Evolutionary conservation across 2,113 vertebrate genomes (phyloP).

Genomic region (Dendrocopos noguchii): DNA sequence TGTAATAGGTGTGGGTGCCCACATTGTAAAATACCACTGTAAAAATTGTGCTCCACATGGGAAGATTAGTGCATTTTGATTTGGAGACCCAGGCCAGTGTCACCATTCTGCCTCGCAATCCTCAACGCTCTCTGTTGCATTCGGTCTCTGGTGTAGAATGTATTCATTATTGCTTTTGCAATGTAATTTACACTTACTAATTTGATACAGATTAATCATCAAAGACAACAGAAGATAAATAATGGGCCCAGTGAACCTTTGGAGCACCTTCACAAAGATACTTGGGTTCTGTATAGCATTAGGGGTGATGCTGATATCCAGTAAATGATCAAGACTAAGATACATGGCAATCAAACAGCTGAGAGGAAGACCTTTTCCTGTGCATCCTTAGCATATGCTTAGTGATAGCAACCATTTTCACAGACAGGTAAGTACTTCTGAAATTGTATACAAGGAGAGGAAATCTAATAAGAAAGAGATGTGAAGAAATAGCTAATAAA

Average conservation of each 20-base stretch:
- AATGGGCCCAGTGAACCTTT: background rate
- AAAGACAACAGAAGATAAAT: slow-evolving; percentile 29
- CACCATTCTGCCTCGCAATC: background rate
- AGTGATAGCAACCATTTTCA: background rate
- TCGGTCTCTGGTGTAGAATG: background rate
- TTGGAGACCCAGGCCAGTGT: background rate
- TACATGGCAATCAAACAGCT: background rate
- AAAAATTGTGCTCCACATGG: background rate
- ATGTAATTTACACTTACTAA: background rate
- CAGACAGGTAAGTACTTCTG: background rate
- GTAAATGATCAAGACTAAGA: background rate
- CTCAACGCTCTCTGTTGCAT: background rate
- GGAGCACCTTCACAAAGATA: background rate
- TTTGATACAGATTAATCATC: slow-evolving; percentile 30
- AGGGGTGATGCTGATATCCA: background rate
- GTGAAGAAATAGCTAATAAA: background rate
- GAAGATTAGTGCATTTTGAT: background rate
- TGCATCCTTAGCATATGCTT: background rate
- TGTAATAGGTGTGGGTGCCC: background rate
- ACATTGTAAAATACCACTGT: background rate
- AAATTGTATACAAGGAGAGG: background rate
- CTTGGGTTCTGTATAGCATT: background rate
- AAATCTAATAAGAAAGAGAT: background rate
- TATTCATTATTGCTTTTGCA: background rate
- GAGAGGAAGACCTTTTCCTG: background rate